phyloP scores from a whole-genome alignment of 2,797 vertebrate genomes.

The Momotus momota region DNA sequence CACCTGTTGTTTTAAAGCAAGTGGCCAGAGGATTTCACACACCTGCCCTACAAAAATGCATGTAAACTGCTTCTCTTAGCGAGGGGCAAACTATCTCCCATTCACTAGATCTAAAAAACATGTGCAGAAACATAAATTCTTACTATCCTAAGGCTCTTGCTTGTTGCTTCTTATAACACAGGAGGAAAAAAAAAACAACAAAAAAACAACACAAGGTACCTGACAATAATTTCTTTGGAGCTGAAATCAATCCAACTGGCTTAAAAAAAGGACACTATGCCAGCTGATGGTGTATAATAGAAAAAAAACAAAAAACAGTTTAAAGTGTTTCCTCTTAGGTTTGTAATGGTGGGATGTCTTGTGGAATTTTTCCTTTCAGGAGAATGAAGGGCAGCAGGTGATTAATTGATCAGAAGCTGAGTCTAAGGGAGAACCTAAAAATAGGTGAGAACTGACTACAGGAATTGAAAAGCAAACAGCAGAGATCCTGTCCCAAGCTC shows the following conservation, averaged over 20 bases:
- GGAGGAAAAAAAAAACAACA: background rate
- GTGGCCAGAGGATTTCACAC: background rate
- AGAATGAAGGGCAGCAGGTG: background rate
- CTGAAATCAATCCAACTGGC: background rate
- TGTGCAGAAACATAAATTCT: background rate
- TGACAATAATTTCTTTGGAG: background rate
- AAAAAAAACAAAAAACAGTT: background rate
- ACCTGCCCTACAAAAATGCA: background rate
- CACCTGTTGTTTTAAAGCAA: background rate
- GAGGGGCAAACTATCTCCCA: background rate
- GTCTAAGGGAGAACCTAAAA: background rate
- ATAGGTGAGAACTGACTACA: background rate
- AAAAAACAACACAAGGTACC: background rate
- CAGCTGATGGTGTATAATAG: background rate
- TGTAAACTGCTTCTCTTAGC: background rate
- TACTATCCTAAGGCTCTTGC: background rate
- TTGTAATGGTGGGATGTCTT: background rate
- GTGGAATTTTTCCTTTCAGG: background rate
- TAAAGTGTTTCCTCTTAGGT: background rate
- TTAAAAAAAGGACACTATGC: background rate
- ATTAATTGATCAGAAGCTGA: fast-evolving
- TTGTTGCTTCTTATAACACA: background rate
- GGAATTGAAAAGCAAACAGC: background rate
- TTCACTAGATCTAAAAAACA: background rate
- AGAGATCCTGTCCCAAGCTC: background rate